Evolutionary conservation across 2,113 vertebrate species (phyloP).

Genomic region (Clarias gariepinus): DNA sequence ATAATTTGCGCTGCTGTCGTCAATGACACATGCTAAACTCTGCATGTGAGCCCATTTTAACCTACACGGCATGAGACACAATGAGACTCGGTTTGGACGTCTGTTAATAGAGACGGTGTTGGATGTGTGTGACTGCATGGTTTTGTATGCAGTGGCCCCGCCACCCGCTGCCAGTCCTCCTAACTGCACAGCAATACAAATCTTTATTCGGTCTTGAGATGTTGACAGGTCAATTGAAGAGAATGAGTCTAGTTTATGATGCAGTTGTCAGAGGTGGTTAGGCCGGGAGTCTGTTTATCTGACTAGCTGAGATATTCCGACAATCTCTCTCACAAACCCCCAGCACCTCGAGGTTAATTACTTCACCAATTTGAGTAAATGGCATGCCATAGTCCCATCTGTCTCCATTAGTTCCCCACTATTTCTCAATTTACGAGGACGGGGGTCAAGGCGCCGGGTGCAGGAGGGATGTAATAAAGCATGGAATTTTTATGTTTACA

Average conservation of each 20-base stretch:
- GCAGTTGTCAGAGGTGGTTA: conserved; percentile 91
- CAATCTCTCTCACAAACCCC: conserved; percentile 89
- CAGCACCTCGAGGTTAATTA: conserved; percentile 93
- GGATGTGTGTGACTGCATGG: conserved; percentile 37
- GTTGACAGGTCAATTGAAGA: conserved; percentile 92
- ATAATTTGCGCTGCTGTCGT: background rate
- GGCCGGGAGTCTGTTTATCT: conserved; percentile 87
- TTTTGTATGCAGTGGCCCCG: conserved; percentile 44
- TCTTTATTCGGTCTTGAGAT: conserved; percentile 90
- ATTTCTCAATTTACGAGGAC: conserved; percentile 92
- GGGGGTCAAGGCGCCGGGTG: conserved; percentile 86
- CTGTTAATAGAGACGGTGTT: conserved; percentile 33
- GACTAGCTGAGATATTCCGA: conserved; percentile 83
- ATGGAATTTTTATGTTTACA: conserved; percentile 90
- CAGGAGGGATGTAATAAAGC: conserved; percentile 90
- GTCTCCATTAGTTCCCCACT: conserved; percentile 92
- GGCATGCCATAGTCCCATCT: conserved; percentile 94
- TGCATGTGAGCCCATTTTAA: background rate
- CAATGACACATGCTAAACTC: background rate
- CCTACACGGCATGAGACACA: background rate
- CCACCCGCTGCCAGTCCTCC: conserved; percentile 63
- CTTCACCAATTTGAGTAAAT: conserved; percentile 95
- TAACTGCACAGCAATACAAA: conserved; percentile 88
- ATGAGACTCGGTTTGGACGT: conserved; percentile 54
- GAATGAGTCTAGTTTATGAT: conserved; percentile 94